These are phyloP conservation scores for Glyptemys insculpta DNA, from an alignment of 2,797 vertebrate species.

Conservation along the genomic window DNA sequence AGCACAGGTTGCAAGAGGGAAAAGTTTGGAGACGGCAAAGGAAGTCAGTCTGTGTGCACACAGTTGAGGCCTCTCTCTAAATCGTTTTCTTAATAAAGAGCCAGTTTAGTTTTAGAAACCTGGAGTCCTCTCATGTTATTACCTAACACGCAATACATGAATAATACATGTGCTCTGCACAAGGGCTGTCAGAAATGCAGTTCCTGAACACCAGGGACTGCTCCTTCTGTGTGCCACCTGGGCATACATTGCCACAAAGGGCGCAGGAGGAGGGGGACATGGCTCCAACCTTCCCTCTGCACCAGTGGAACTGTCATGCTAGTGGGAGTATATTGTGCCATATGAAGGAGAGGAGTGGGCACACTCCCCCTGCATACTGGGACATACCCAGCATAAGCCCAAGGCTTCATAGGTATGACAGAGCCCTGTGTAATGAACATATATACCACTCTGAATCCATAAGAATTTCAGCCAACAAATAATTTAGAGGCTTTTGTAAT, in stretches of 20 bases:
- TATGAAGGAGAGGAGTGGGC: background rate
- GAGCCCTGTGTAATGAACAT: background rate
- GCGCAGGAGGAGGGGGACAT: background rate
- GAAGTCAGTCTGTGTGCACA: fast-evolving
- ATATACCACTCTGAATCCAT: background rate
- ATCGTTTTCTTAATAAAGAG: background rate
- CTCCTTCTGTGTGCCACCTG: background rate
- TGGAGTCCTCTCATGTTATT: background rate
- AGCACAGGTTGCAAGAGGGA: background rate
- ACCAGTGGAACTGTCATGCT: background rate
- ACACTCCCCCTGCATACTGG: background rate
- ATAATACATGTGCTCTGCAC: background rate
- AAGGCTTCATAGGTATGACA: background rate
- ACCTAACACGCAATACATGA: background rate
- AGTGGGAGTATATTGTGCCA: background rate
- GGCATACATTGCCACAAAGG: background rate
- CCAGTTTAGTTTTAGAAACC: background rate
- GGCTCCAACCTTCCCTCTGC: background rate
- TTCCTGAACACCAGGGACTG: background rate
- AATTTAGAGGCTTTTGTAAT: background rate
- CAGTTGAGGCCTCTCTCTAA: background rate
- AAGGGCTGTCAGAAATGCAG: background rate
- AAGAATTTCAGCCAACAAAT: background rate
- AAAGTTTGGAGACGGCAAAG: background rate
- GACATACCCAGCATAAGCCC: background rate